Evolutionary conservation across 2,113 vertebrate species (phyloP).

Genomic region (Asarcornis scutulata): DNA sequence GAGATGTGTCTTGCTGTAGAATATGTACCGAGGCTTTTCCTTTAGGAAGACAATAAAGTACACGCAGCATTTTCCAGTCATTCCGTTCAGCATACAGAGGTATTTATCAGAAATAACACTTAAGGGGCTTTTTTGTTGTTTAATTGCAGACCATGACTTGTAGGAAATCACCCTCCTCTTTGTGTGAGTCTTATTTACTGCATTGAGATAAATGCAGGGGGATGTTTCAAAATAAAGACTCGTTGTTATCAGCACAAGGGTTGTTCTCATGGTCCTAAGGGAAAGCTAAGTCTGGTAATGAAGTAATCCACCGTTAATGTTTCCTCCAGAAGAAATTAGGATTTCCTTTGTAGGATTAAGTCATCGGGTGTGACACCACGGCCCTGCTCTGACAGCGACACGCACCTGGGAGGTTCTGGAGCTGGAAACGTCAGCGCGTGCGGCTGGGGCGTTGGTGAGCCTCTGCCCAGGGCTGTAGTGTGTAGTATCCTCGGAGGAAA

Average conservation of each 20-base stretch:
- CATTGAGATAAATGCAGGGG: not conserved
- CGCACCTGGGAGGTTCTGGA: not conserved
- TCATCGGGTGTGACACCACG: accelerated
- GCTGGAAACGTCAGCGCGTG: not conserved
- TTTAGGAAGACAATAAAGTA: not conserved
- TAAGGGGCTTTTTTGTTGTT: not conserved
- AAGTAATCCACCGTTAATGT: not conserved
- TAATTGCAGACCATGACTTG: not conserved
- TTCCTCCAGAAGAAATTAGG: not conserved
- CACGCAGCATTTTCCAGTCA: not conserved
- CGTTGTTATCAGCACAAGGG: not conserved
- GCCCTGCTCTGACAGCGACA: not conserved
- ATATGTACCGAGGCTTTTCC: not conserved
- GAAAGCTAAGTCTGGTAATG: not conserved
- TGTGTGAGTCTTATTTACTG: not conserved
- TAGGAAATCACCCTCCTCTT: not conserved
- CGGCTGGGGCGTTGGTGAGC: not conserved
- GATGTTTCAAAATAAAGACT: not conserved
- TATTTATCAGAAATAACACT: constrained; percentile 25
- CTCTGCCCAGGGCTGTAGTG: not conserved
- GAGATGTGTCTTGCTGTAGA: not conserved
- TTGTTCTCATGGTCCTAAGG: not conserved
- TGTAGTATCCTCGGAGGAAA: not conserved
- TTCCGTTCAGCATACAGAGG: not conserved
- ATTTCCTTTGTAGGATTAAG: not conserved